phyloP scores from a whole-genome alignment of 2,113 vertebrate genomes.

The Alethe diademata region DNA sequence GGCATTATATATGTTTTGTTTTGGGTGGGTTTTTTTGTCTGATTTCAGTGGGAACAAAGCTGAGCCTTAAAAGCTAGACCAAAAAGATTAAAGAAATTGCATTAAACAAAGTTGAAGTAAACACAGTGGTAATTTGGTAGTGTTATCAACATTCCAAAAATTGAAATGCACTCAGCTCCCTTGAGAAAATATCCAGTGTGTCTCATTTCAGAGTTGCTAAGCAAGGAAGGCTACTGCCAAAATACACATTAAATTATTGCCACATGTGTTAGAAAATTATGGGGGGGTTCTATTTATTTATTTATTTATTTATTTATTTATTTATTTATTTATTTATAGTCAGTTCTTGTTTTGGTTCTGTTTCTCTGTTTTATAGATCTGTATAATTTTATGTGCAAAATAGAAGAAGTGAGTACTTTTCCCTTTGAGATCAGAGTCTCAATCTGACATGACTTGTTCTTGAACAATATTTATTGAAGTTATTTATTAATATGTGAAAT shows the following conservation, averaged over 20 bases:
- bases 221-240: not conserved
- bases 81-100: not conserved
- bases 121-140: not conserved
- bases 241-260: not conserved
- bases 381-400: not conserved
- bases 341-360: not conserved
- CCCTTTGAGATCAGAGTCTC: not conserved
- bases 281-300: not conserved
- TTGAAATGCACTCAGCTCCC: not conserved
- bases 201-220: not conserved
- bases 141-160: not conserved
- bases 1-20: not conserved
- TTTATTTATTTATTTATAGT: not conserved
- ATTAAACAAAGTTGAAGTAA: not conserved
- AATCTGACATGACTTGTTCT: not conserved
- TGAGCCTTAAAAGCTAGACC: not conserved
- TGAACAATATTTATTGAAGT: not conserved
- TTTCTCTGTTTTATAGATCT: not conserved
- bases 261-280: not conserved
- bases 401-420: not conserved
- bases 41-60: not conserved
- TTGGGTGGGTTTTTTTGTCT: accelerated
- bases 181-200: not conserved
- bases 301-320: no score
- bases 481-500: not conserved